Evolutionary conservation across 2,888 invertebrate genomes (phyloP), one percentile per base, ranked within the genome.

Genomic region (Acholoe squamosa): DNA sequence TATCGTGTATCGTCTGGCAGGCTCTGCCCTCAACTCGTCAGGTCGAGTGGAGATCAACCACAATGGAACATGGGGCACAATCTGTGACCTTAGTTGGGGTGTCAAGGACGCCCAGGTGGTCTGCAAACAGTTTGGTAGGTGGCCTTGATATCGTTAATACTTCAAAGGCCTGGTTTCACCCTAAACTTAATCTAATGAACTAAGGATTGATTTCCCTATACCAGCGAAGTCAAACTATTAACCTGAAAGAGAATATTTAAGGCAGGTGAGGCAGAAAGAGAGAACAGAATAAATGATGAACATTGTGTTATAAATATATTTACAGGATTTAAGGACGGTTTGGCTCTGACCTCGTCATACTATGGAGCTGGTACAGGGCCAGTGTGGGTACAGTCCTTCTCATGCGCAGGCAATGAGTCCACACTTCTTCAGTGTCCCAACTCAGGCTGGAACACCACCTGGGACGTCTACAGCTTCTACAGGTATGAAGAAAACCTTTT

Each of bases 321-420:
- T 61, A 1, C 90, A 90, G 90, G 80, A 0, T 90, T 28, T 31
- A 54, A 54, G 80, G 90, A 90, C 34, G 90, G 90, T n/a, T 31
- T 89, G 31, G 84, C 76, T 22, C 28, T 86, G 43, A 61, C 14
- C 19, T n/a, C 84, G 14, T 56, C 56, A 3, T n/a, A 43, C n/a
- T 90, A 84, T 31, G 91, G 91, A 7, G 16, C 0, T 7, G 91
- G 89, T 1, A 51, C 34, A 14, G 89, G 89, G 7, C 93, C 92
- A 19, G 92, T 97, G 93, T 96, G 97, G 95, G 97, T 98, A 96
- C 97, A 97, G 93, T 97, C 97, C 93, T 96, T 98, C 0, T 96
- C 96, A 61, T 98, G 98, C 94, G 94, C 95, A 0, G 98, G 98
- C 22, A 97, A 97, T 92, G 98, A 98, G 95, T 96, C 96, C 0